Percentiles rank a stretch among this genome's conserved stretches.
Evolutionary conservation across 2,113 vertebrate genomes (phyloP).

Genomic region (Aepyceros melampus): DNA sequence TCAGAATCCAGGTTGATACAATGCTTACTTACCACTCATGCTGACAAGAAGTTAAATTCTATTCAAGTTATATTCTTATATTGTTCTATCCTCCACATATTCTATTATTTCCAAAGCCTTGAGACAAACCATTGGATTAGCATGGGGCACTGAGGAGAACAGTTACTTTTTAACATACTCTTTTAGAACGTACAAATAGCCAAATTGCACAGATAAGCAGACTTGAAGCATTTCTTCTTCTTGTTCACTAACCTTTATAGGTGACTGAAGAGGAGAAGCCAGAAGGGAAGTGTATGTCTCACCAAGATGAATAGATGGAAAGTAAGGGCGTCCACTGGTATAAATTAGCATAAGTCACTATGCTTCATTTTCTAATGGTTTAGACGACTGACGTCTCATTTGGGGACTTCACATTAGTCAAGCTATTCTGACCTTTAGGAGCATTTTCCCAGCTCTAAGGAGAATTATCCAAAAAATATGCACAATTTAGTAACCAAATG

Average conservation of each 20-base stretch:
- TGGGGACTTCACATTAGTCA: not conserved
- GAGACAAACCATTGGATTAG: not conserved
- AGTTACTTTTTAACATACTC: not conserved
- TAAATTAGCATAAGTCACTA: not conserved
- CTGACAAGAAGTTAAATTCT: not conserved
- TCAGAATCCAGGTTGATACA: not conserved
- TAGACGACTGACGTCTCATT: not conserved
- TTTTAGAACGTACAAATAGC: not conserved
- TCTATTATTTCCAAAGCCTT: not conserved
- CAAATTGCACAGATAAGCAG: not conserved
- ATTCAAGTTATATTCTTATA: not conserved
- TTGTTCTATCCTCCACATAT: not conserved
- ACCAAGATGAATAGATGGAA: not conserved
- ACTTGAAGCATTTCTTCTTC: not conserved
- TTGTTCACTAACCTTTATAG: not conserved
- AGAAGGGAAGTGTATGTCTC: not conserved
- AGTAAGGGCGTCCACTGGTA: not conserved
- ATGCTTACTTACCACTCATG: not conserved
- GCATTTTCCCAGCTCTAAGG: not conserved
- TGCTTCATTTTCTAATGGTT: not conserved
- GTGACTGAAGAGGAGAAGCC: not conserved
- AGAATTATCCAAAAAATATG: not conserved
- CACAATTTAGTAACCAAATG: not conserved
- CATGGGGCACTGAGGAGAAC: rapidly evolving
- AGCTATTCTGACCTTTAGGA: not conserved